A percentile compares a stretch with the other conserved stretches of the same genome.
phyloP scores from a whole-genome alignment of 2,797 vertebrate species.

The Eulemur coronatus region DNA sequence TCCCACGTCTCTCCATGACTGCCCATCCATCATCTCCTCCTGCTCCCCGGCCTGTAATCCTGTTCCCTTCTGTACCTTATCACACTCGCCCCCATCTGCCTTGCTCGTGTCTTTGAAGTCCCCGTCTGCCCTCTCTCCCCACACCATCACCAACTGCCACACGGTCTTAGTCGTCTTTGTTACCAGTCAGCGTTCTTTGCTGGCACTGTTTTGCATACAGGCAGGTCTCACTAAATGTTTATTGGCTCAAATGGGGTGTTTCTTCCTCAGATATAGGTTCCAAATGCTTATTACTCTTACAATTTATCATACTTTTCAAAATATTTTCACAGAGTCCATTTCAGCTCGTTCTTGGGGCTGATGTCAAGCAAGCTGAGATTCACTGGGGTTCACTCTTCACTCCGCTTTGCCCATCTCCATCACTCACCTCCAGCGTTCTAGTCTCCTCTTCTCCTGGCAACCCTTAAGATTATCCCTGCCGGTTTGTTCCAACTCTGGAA shows the following conservation, averaged over 20 bases:
- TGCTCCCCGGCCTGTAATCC: neutral
- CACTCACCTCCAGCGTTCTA: neutral
- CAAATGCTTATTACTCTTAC: neutral
- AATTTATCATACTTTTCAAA: neutral
- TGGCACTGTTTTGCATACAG: neutral
- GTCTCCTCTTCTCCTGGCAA: neutral
- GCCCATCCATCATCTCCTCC: neutral
- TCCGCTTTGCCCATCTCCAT: neutral
- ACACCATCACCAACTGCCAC: neutral
- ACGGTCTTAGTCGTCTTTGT: neutral
- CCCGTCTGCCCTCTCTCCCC: neutral
- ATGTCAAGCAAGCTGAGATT: neutral
- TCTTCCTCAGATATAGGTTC: constrained; percentile 5
- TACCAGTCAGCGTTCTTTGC: no score
- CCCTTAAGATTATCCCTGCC: neutral
- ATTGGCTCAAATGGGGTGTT: neutral
- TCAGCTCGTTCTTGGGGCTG: neutral
- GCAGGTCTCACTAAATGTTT: neutral
- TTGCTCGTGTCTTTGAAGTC: neutral
- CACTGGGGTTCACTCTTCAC: neutral
- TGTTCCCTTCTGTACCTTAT: neutral
- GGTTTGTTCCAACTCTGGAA: neutral
- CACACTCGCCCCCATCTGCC: neutral
- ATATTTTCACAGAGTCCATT: neutral
- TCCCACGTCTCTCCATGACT: neutral